phyloP scores from a whole-genome alignment of 2,888 invertebrate species.

The Lycaena phlaeas region DNA sequence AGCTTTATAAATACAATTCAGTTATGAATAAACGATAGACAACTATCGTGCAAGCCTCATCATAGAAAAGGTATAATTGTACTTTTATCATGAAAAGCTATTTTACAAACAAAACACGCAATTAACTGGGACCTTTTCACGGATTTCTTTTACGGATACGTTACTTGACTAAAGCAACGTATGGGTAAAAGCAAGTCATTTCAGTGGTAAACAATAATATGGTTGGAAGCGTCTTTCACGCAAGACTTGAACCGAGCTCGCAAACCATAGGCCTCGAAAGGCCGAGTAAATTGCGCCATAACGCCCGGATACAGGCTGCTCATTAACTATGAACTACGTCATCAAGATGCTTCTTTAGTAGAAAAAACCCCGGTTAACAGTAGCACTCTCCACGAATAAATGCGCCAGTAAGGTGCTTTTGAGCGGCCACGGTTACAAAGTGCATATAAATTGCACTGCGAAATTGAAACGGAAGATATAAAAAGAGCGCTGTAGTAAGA shows the following conservation, averaged over 20 bases:
- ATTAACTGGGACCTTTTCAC: conserved; percentile 33
- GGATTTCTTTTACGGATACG: conserved; percentile 26
- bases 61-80: too few species aligned
- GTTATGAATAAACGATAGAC: too few species aligned
- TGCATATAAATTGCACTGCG: conserved; percentile 68
- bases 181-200: conserved; percentile 58
- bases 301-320: conserved; percentile 65
- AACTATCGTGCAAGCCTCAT: too few species aligned
- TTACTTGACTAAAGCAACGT: conserved; percentile 19
- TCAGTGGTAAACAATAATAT: conserved; percentile 60
- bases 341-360: conserved; percentile 65
- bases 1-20: neutral
- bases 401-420: conserved; percentile 51
- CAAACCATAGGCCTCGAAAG: conserved; percentile 49
- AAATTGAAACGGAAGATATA: conserved; percentile 62
- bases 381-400: conserved; percentile 59
- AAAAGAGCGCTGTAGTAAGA: conserved; percentile 42
- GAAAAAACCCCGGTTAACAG: conserved; percentile 62
- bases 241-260: conserved; percentile 45
- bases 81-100: conserved; percentile 3
- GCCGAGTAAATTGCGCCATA: conserved; percentile 61
- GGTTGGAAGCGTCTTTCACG: conserved; percentile 59
- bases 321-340: conserved; percentile 71
- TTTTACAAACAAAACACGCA: conserved; percentile 31
- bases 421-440: conserved; percentile 57